Evolutionary conservation across 2,797 vertebrate genomes (phyloP), one percentile per base, ranked within the genome.

Genomic region (Ceryle rudis): DNA sequence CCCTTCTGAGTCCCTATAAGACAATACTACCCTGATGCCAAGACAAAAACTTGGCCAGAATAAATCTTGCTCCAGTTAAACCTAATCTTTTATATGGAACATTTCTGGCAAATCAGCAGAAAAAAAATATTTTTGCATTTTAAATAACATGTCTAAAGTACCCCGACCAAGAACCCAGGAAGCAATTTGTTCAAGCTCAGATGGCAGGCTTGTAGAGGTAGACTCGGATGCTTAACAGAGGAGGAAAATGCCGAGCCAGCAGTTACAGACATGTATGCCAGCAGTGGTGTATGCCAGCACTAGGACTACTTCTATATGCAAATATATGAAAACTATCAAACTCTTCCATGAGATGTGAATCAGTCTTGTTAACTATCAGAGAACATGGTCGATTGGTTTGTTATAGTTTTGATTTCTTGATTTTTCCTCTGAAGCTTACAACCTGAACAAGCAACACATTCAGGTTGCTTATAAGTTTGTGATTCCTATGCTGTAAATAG

Each of bases 91-190:
- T 78, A 47, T 70, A 35, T 41, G 37, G 33, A 74, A 91, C 8
- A 75, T 20, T 95, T 95, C 61, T 60, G 22, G 70, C 46, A 94
- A 74, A 10, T 91, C 72, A 96, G 61, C 67, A 94, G 41, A 93
- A 93, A 78, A n/a, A 82, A 22, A 3, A 17, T n/a, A 17, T 33
- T n/a, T 92, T 81, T 92, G 7, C 26, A 61, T 90, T 88, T 92
- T 90, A 81, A 90, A 69, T 90, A 82, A 55, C 60, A 25, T 21
- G 20, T 47, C 82, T 13, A 77, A 79, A 61, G 3, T 64, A 33
- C 14, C 25, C 14, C 10, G 3, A 89, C 25, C 29, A 86, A 90
- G 57, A 89, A n/a, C 46, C 9, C 21, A 47, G 33, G 55, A 35
- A 93, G 44, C 69, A 46, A 89, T 93, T 80, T 66, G 15, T 78